Percentiles rank a stretch among this genome's conserved stretches.
Evolutionary conservation across 1,140 invertebrate species (phyloP).

Genomic region (Mylabris phalerata): DNA sequence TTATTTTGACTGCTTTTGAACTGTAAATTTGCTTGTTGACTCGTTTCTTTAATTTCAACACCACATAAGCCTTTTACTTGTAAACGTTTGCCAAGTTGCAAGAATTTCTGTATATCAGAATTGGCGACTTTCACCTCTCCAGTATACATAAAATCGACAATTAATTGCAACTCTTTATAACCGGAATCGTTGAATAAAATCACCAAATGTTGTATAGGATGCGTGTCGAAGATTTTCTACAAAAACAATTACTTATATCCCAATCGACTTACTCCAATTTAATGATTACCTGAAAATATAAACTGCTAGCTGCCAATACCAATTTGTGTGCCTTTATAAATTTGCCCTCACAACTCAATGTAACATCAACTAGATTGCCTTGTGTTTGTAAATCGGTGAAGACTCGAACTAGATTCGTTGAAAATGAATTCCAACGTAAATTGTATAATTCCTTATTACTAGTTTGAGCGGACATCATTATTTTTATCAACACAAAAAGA

Average conservation of each 20-base stretch:
- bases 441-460: conserved; percentile 44
- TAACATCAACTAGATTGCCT: conserved; percentile 52
- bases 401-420: conserved; percentile 49
- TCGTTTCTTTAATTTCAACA: background rate
- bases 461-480: conserved; percentile 6
- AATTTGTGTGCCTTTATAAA: conserved; percentile 53
- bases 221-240: conserved; percentile 43
- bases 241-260: conserved; percentile 12
- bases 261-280: background rate
- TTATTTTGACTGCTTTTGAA: too few relatives aligned
- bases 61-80: conserved; percentile 44
- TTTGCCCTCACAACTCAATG: conserved; percentile 49
- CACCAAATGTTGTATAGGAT: conserved; percentile 45
- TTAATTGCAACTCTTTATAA: conserved; percentile 43
- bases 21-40: background rate
- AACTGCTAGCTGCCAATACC: conserved; percentile 52
- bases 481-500: background rate
- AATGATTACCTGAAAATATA: conserved; percentile 47
- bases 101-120: conserved; percentile 39
- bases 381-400: conserved; percentile 47
- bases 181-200: conserved; percentile 48
- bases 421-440: conserved; percentile 51
- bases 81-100: conserved; percentile 42
- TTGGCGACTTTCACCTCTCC: conserved; percentile 50
- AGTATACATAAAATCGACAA: conserved; percentile 51